Base-by-base conservation (phyloP, 2,888 invertebrate species). In the Drosophila longiperda region DNA sequence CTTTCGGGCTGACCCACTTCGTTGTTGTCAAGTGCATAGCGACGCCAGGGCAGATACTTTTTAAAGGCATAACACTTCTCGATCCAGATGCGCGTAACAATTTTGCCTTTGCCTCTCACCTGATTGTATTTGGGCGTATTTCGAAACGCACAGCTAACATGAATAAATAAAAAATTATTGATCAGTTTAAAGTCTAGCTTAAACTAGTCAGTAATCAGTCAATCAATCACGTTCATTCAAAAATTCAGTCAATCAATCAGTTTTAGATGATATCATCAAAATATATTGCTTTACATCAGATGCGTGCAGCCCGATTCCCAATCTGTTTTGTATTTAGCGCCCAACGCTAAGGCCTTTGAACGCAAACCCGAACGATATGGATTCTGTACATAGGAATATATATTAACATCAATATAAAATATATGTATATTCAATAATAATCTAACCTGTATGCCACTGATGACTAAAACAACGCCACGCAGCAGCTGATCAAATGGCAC, bases 121-220 rank as follows among this genome's bases (percentile, higher is more conserved):
- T 96, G 95, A 59, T 95, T 94, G 91, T 96, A 96, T 93, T 98
- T 98, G 6, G 98, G 98, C 7, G 98, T 98, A 92, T 97, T 97
- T 7, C 95, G 94, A 93, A 98, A 98, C 15, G 98, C 98, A 93
- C 98, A 98, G 52, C 98, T 98, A 92, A 8, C 26, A 66, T 12
- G 15, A 42, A 29, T 2, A 33, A 26, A 32, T 7, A 8, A 26
- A n/a, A 36, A 36, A 36, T 23, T 23, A 2, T 23, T 34, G 0
- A 55, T 38, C 11, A 55, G 17, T 26, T 45, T 4, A 45, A 23
- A 15, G 23, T 23, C 23, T 15, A 45, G 8, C 5, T 11, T 5
- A 2, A 42, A 29, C 45, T 26, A 48, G 15, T 26, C 4, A 48
- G 15, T 48, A 48, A 48, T 48, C 8, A 26, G 17, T 48, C 17